These are phyloP conservation scores for Pelodiscus sinensis DNA, from an alignment of 2,113 vertebrate species.

Conservation along the genomic window DNA sequence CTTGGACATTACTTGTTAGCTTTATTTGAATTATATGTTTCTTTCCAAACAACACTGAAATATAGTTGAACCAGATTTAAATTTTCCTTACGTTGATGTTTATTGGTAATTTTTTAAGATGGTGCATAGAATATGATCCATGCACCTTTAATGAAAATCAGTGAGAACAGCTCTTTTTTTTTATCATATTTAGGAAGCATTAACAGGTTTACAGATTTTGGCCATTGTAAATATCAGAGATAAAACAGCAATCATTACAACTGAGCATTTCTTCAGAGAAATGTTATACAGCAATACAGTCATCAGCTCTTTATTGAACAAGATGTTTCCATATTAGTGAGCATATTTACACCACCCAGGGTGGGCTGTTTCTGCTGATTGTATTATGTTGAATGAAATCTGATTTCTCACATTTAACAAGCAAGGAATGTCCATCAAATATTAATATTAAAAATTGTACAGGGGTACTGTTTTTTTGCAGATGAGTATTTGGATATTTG, in stretches of 20 bases:
- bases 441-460: not conserved
- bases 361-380: not conserved
- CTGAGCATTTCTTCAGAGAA: too few relatives aligned
- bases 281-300: not conserved
- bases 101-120: not conserved
- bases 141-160: not conserved
- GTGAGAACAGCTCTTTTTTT: too few relatives aligned
- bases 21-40: not conserved
- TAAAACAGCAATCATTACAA: too few relatives aligned
- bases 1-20: not conserved
- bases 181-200: too few relatives aligned
- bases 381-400: not conserved
- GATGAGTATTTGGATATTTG: not conserved
- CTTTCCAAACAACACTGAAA: not conserved
- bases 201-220: too few relatives aligned
- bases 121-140: not conserved
- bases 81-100: fast-evolving
- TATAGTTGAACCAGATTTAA: not conserved
- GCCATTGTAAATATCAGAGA: too few relatives aligned
- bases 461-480: not conserved
- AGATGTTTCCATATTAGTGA: not conserved
- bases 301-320: not conserved
- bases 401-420: not conserved
- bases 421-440: not conserved
- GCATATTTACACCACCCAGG: not conserved